Percentiles rank a stretch among this genome's conserved stretches.
These are phyloP conservation scores for Microctonus hyperodae DNA, from an alignment of 2,888 invertebrate genomes.

Conservation along the genomic window DNA sequence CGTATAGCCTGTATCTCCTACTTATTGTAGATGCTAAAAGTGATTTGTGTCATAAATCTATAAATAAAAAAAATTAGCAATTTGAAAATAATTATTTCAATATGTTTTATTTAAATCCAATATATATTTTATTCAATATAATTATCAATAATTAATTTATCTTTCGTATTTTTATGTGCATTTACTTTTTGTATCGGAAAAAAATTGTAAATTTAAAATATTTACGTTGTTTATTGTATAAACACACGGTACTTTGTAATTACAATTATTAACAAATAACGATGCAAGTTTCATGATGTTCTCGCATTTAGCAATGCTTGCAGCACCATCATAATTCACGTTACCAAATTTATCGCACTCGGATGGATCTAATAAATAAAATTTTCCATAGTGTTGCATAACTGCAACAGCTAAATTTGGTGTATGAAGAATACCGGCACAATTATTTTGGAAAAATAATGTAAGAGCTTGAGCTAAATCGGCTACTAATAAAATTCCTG, in stretches of 20 bases:
- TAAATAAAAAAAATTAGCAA: slow-evolving; percentile 63
- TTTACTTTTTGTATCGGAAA: slow-evolving; percentile 39
- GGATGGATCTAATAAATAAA: slow-evolving; percentile 70
- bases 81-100: slow-evolving; percentile 54
- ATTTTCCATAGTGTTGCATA: slow-evolving; percentile 65
- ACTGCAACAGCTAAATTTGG: slow-evolving; percentile 66
- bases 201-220: slow-evolving; percentile 50
- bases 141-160: neutral
- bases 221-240: slow-evolving; percentile 55
- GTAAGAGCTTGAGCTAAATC: slow-evolving; percentile 60
- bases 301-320: slow-evolving; percentile 52
- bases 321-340: slow-evolving; percentile 44
- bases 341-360: slow-evolving; percentile 62
- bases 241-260: slow-evolving; percentile 48
- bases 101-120: neutral
- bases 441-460: slow-evolving; percentile 69
- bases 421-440: slow-evolving; percentile 67
- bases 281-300: slow-evolving; percentile 47
- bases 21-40: slow-evolving; percentile 63
- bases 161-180: slow-evolving; percentile 38
- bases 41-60: slow-evolving; percentile 63
- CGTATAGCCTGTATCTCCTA: slow-evolving; percentile 62
- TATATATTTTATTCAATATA: too few species aligned
- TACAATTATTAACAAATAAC: slow-evolving; percentile 49
- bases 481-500: slow-evolving; percentile 49